Base-by-base conservation (phyloP, 2,888 invertebrate species). In the Steinernema hermaphroditum region DNA sequence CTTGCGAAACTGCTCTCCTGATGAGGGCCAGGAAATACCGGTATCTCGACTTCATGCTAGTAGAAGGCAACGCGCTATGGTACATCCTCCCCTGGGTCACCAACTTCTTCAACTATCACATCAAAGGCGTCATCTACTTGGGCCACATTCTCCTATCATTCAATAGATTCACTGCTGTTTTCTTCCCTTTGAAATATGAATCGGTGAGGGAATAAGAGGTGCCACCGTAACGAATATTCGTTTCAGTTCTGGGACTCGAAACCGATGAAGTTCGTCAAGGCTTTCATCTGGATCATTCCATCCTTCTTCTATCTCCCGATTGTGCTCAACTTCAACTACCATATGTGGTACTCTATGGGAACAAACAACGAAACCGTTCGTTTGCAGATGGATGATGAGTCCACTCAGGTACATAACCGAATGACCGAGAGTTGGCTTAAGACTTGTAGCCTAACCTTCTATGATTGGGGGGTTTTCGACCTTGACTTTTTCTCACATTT, bases 61-160 rank as follows among this genome's bases (percentile, higher is more conserved):
- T 6, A 6, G 46, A 46, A 19, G 46, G 46, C 22, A 19, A 16
- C 16, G 16, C 9, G 9, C n/a, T 46, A n/a, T 46, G 46, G 46
- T 16, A 19, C n/a, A n/a, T 46, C 9, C 46, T 46, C 4, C 46
- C 46, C 22, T 19, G 46, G n/a, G 22, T 46, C 9, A 46, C 46
- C 22, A 46, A 19, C 46, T 6, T 6, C 4, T n/a, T 46, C n/a
- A 16, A 46, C 46, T 46, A 46, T n/a, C 16, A 46, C 46, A 6
- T 46, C 9, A 46, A 46, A n/a, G 46, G 9, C 4, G 46, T 46
- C 4, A 46, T 46, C 46, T 46, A 46, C n/a, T 4, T 19, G n/a
- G 46, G 46, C 46, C 46, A 46, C 46, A 46, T 46, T n/a, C 46
- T 46, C 46, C 46, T 46, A 6, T 46, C 46, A 2, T 46, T 46